Evolutionary conservation across 2,888 invertebrate genomes (phyloP), one percentile per base, ranked within the genome.

Genomic region (Therioaphis trifolii): DNA sequence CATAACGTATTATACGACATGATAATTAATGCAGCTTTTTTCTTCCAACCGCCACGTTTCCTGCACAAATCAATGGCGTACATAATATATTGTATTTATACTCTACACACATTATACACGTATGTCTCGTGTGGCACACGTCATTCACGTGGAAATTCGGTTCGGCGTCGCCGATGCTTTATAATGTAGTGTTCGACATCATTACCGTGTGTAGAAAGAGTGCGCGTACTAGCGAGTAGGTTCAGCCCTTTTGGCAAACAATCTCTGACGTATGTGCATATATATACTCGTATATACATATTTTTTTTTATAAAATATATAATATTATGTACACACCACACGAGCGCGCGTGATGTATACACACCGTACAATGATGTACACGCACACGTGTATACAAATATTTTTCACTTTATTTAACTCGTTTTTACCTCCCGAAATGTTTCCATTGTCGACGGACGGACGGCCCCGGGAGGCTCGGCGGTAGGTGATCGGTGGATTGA

Each of bases 381-480:
- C 12, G 24, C 21, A 24, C 29, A 21, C n/a, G 21, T 18, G 40
- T 15, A 66, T 29, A 18, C 58, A 40, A 75, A 58, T 43, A 49
- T 72, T 61, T 80, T 71, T 68, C 55, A 68, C 52, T 68, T 78
- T 69, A 40, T 49, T 40, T 74, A 72, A 82, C 82, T 66, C 35
- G 52, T 35, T 63, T 82, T 82, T 72, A 72, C 80, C 80, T 27
- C 43, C 63, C 63, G 21, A 35, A 71, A 55, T 15, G 46, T 49
- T 72, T 72, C 35, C 35, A 82, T 82, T 82, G 72, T 74, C 49
- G 61, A 52, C 21, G n/a, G 52, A 35, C 52, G 12, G 43, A 12
- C 4, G 29, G 5, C 27, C 3, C 4, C 29, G 14, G 5, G 27
- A 15, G n/a, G 3, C 35, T 35, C 21, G 49, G 68, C 21, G 35